Percentiles rank a stretch among this genome's conserved stretches.
Conservation (phyloP, 2,888 invertebrate species). For the Rhabditoides inermis region DNA sequence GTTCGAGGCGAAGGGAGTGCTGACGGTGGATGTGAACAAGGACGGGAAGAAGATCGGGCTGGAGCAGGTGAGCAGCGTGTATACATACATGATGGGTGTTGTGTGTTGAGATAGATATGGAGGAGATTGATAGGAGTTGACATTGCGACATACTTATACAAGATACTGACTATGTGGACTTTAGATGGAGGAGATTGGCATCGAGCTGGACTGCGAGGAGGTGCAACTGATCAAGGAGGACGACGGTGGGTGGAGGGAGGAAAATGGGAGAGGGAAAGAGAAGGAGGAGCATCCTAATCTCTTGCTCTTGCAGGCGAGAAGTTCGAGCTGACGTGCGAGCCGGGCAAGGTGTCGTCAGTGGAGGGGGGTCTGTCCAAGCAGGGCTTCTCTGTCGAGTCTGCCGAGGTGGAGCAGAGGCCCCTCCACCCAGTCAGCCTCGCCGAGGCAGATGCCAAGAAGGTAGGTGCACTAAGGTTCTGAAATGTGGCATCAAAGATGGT, state of each 20-base stretch:
- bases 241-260: too few relatives aligned
- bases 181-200: conserved; percentile 39
- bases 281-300: not conserved
- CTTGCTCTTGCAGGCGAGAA: conserved; percentile 26
- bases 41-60: conserved; percentile 17
- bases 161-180: not conserved
- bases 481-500: not conserved
- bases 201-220: conserved; percentile 47
- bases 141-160: not conserved
- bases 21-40: conserved; percentile 15
- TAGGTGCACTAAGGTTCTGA: not conserved
- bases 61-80: conserved; percentile 17
- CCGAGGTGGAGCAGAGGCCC: conserved; percentile 27
- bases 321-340: conserved; percentile 34
- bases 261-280: too few relatives aligned
- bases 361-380: conserved; percentile 21
- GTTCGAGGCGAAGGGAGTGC: conserved; percentile 41
- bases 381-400: conserved; percentile 20
- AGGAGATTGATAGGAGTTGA: not conserved
- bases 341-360: conserved; percentile 16
- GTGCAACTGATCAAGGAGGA: conserved; percentile 8
- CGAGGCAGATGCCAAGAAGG: conserved; percentile 17
- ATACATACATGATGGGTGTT: not conserved
- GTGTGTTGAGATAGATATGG: not conserved
- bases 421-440: conserved; percentile 23